Base-by-base conservation (phyloP, 2,113 vertebrate species). In the Panthera leo region DNA sequence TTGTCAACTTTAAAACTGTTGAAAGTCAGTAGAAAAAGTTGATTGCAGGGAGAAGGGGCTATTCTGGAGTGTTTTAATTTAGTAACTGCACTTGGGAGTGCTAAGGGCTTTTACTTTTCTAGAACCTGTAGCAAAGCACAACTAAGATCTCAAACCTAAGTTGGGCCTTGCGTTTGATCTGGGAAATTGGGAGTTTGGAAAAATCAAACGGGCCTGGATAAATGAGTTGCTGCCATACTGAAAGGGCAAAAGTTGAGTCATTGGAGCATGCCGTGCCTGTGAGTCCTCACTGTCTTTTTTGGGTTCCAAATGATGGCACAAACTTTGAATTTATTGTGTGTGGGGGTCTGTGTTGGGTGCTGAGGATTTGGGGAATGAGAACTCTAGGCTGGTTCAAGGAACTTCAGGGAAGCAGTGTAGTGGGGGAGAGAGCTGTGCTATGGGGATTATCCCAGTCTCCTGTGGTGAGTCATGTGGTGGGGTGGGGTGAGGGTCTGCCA, bases 1-100 rank as follows among this genome's bases (percentile, higher is more conserved):
- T 95, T 96, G 92, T 95, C 71, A 89, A 84, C 88, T 95, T 96
- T 85, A 88, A 96, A 95, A 90, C 65, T 95, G 48, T 94, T 98
- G 93, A 92, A 96, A 90, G 75, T 87, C 65, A 85, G 70, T 76
- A 4, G 27, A 18, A 94, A 95, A 94, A 82, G 75, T 95, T 97
- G 91, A 94, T 96, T 89, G 78, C 88, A 68, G 45, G 67, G 85
- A 91, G 55, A 83, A 90, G 51, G 80, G 45, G n/a, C 27, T 78
- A 39, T 80, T 92, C 84, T 53, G 21, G 51, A 91, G 90, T 83
- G 58, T 71, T 90, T 85, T 85, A 95, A 78, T 95, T 88, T 78
- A 68, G 42, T 78, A 76, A 91, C 76, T 78, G 2, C 85, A 51
- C 90, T 96, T 96, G 90, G 51, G 75, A 58, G n/a, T 75, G 53